Evolutionary conservation across 1,140 invertebrate genomes (phyloP), one percentile per base, ranked within the genome.

Genomic region (Anthonomus grandis): DNA sequence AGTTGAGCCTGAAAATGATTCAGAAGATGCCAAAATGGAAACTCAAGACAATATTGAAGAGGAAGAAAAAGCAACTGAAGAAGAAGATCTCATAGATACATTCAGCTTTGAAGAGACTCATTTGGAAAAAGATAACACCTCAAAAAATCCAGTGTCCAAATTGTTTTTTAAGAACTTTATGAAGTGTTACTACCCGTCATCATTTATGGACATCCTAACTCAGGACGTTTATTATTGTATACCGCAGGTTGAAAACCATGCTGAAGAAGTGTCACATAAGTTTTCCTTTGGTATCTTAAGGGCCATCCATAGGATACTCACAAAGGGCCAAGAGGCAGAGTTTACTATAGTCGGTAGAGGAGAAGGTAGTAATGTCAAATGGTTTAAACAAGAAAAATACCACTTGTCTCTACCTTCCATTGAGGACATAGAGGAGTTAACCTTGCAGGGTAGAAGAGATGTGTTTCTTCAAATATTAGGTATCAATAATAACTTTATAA

Each of bases 221-320:
- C 74, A 83, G 38, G 79, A 83, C 54, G 74, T 82, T 25, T 83
- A 86, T 64, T 81, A 90, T 58, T 83, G 83, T 55, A 78, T 76
- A 19, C 81, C 84, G 10, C 89, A 92, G 76, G 79, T 91, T 9
- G 90, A 93, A 73, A 79, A 90, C 64, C 79, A 82, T 61, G 67
- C 66, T 2, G 70, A 78, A 22, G 69, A 76, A 8, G 80, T 86
- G 53, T 78, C 84, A n/a, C 82, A 83, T 60, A 55, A 74, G 13
- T 78, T 83, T 56, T 77, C 81, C 21, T 67, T 85, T 42, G 76
- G 81, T 5, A 81, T 93, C 34, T 63, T 92, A 31, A 72, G 76
- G 63, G 79, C 79, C 82, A 37, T 90, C 83, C 74, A 83, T 82
- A 55, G 73, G 46, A 66, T 93, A 1, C 70, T 79, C 9, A 66